Percentiles rank a stretch among this genome's conserved stretches.
Evolutionary conservation across 2,113 vertebrate species (phyloP).

Genomic region (Vicugna pacos): DNA sequence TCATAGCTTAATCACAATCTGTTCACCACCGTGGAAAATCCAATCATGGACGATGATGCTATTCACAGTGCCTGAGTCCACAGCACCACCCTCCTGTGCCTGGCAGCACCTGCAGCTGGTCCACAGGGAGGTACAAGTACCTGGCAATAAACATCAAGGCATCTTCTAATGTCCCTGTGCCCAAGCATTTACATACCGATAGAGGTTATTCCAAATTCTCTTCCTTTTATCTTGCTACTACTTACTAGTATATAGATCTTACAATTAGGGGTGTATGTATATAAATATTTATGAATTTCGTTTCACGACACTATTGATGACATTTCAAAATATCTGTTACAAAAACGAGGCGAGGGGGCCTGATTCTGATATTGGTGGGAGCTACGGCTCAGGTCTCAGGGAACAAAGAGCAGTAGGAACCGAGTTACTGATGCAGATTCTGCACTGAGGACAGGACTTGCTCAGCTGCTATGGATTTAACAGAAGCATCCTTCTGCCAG

Average conservation of each 20-base stretch:
- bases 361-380: not conserved
- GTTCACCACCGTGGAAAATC: not conserved
- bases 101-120: accelerated
- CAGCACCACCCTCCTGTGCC: accelerated
- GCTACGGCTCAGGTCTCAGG: not conserved
- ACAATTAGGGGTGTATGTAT: not conserved
- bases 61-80: accelerated
- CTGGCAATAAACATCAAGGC: accelerated
- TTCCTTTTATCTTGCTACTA: not conserved
- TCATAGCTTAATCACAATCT: not conserved
- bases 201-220: not conserved
- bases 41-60: accelerated
- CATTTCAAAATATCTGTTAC: not conserved
- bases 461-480: not conserved
- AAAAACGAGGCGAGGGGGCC: accelerated
- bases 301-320: not conserved
- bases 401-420: not conserved
- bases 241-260: not conserved
- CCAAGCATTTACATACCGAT: not conserved
- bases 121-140: accelerated
- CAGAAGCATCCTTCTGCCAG: not conserved
- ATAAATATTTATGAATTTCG: not conserved
- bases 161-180: accelerated
- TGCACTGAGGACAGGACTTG: not conserved
- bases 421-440: not conserved